These are phyloP conservation scores for Troglohyphantes excavatus DNA, from an alignment of 2,888 invertebrate genomes.

Conservation along the genomic window DNA sequence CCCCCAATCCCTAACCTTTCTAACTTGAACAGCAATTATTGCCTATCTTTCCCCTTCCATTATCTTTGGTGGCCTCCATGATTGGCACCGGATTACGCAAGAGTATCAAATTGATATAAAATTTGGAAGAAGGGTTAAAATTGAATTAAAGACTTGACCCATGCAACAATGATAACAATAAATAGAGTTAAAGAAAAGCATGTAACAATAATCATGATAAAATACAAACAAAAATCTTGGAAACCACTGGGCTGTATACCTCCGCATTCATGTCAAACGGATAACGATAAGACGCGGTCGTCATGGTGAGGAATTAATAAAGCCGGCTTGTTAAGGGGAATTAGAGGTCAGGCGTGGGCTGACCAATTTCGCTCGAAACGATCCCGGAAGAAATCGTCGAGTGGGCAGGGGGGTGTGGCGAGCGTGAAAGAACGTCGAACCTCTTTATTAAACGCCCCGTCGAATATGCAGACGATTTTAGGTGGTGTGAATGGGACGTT, in stretches of 20 bases:
- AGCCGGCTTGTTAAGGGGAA: background rate
- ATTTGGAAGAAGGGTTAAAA: too few species aligned
- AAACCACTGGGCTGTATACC: background rate
- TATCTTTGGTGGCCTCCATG: too few species aligned
- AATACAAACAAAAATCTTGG: too few species aligned
- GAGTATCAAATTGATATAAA: too few species aligned
- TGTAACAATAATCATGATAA: too few species aligned
- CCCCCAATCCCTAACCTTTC: too few species aligned
- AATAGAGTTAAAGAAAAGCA: too few species aligned
- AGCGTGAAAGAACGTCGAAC: conserved; percentile 38
- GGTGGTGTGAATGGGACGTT: background rate
- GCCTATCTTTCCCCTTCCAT: too few species aligned
- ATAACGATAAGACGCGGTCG: conserved; percentile 13
- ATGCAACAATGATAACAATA: too few species aligned
- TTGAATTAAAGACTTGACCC: too few species aligned
- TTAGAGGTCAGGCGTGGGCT: conserved; percentile 38
- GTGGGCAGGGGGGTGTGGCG: conserved; percentile 37
- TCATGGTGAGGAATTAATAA: background rate
- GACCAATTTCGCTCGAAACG: conserved; percentile 12
- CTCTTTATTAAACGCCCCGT: conserved; percentile 19
- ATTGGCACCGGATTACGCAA: too few species aligned
- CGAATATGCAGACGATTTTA: background rate
- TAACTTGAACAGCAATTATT: too few species aligned
- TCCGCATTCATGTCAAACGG: background rate
- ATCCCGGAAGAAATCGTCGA: conserved; percentile 2